These are phyloP conservation scores for Mus minutoides DNA, from an alignment of 2,797 vertebrate species.

Conservation along the genomic window DNA sequence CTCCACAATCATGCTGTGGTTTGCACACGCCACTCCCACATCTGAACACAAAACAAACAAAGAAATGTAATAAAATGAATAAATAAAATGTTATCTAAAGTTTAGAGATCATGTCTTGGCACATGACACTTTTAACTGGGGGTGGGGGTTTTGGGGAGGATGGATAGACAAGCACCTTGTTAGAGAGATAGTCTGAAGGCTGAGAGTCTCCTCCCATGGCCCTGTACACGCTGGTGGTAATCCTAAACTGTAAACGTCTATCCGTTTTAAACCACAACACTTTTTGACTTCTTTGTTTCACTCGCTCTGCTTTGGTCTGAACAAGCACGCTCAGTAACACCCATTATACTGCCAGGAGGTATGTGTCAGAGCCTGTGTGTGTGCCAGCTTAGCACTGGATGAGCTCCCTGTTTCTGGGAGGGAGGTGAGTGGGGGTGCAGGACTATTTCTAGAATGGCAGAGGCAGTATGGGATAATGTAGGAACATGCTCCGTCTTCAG, in stretches of 20 bases:
- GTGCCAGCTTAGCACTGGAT: not conserved
- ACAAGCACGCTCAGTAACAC: not conserved
- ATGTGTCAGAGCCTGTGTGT: not conserved
- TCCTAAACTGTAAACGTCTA: not conserved
- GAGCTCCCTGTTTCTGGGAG: not conserved
- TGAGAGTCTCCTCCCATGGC: not conserved
- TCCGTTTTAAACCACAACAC: not conserved
- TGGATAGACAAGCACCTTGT: not conserved
- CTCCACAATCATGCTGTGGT: not conserved
- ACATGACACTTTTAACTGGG: not conserved
- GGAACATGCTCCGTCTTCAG: accelerated
- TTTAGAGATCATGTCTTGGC: not conserved
- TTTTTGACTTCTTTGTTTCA: not conserved
- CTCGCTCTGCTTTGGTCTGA: slow-evolving; percentile 1
- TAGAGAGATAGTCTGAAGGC: not conserved
- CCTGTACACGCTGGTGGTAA: not conserved
- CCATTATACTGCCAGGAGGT: not conserved
- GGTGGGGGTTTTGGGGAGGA: not conserved
- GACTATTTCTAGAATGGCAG: not conserved
- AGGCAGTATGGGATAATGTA: not conserved
- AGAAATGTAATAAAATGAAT: not conserved
- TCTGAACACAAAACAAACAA: not conserved
- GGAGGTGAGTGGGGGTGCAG: not conserved
- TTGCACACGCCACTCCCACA: not conserved
- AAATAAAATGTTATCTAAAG: not conserved